phyloP scores from a whole-genome alignment of 2,888 invertebrate genomes.

The Sinelater perroti region DNA sequence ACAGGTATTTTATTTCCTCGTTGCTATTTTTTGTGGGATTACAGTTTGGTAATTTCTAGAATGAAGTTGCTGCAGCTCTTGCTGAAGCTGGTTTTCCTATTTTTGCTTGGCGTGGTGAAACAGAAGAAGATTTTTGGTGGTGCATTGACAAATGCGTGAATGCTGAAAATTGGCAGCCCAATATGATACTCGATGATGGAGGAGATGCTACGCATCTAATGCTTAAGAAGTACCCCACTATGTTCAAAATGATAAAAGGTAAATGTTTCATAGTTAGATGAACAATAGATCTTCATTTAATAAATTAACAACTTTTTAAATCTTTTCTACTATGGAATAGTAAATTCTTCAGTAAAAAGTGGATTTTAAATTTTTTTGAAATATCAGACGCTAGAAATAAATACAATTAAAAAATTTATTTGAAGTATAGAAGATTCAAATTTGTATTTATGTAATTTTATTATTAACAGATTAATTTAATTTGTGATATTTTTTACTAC shows the following conservation, averaged over 20 bases:
- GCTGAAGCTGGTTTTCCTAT: constrained; percentile 90
- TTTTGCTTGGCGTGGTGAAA: constrained; percentile 97
- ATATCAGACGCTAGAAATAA: too few species aligned
- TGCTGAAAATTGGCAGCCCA: constrained; percentile 93
- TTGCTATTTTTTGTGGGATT: constrained; percentile 9
- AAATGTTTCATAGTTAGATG: too few species aligned
- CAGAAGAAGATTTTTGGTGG: constrained; percentile 99
- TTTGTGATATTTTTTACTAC: too few species aligned
- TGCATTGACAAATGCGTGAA: constrained; percentile 96
- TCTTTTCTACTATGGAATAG: too few species aligned
- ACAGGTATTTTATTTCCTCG: constrained; percentile 66
- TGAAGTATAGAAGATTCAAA: too few species aligned
- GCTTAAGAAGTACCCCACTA: constrained; percentile 92
- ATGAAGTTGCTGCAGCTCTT: constrained; percentile 95
- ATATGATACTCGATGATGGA: constrained; percentile 97
- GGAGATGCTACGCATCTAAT: constrained; percentile 97
- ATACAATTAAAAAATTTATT: too few species aligned
- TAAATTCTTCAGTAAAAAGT: too few species aligned
- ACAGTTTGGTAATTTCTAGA: constrained; percentile 64
- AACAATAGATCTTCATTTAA: too few species aligned
- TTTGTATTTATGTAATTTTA: too few species aligned
- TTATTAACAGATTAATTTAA: too few species aligned
- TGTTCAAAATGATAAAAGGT: constrained; percentile 93
- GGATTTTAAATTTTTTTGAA: too few species aligned
- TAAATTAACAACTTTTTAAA: too few species aligned